Percentiles rank a stretch among this genome's conserved stretches.
Conservation (phyloP, 2,797 vertebrate species). For the Pristis pectinata region DNA sequence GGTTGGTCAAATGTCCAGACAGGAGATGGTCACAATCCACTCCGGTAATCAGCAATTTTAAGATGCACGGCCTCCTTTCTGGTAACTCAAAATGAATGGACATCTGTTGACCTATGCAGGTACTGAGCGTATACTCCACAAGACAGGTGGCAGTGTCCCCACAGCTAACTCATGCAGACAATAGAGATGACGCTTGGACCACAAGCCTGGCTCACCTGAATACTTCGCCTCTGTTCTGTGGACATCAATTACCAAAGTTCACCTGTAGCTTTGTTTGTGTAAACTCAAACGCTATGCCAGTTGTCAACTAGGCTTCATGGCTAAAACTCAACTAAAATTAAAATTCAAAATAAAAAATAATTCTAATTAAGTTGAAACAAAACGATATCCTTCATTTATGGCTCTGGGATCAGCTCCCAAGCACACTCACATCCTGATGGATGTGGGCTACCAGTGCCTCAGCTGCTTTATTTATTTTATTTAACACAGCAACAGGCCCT, state of each 20-base stretch:
- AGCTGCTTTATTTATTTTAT: too few relatives aligned
- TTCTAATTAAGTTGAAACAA: not conserved
- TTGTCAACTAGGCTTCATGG: not conserved
- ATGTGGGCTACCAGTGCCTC: too few relatives aligned
- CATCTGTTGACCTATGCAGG: not conserved
- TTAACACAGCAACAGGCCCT: too few relatives aligned
- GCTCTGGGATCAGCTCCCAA: too few relatives aligned
- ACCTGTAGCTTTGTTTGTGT: not conserved
- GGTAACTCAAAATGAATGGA: not conserved
- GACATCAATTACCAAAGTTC: not conserved
- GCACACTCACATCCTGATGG: too few relatives aligned
- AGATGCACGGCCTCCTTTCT: not conserved
- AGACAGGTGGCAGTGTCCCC: not conserved
- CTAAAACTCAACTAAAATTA: not conserved
- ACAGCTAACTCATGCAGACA: not conserved
- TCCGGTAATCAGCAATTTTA: too few relatives aligned
- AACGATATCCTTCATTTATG: not conserved
- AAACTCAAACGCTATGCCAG: not conserved
- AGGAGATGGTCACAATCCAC: too few relatives aligned
- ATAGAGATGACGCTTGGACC: not conserved
- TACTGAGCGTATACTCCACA: not conserved
- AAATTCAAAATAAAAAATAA: not conserved
- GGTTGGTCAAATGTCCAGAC: too few relatives aligned
- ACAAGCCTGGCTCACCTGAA: not conserved
- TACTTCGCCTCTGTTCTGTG: not conserved